These are phyloP conservation scores for Apis laboriosa DNA, from an alignment of 1,140 invertebrate species.

Conservation along the genomic window DNA sequence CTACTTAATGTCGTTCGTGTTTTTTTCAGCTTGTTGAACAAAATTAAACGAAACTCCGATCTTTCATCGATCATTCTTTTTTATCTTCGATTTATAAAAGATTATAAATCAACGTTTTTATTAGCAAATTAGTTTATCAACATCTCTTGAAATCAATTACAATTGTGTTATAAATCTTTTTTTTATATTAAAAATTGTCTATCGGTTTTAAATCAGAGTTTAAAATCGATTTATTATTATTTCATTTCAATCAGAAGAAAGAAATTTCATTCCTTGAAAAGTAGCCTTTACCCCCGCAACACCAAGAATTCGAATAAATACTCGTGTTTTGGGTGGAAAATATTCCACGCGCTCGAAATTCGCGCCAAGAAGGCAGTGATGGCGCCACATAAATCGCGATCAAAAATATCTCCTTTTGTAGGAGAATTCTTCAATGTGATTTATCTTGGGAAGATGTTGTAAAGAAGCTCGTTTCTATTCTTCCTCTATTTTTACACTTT, in stretches of 20 bases:
- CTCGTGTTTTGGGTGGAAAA: slow-evolving; percentile 48
- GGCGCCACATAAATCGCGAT: slow-evolving; percentile 55
- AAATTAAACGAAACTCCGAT: too few species aligned
- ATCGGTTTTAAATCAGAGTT: too few species aligned
- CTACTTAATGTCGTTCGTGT: background rate
- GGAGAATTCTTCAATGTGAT: slow-evolving; percentile 49
- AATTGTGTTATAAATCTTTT: too few species aligned
- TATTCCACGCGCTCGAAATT: slow-evolving; percentile 18
- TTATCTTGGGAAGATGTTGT: slow-evolving; percentile 40
- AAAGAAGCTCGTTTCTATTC: slow-evolving; percentile 38
- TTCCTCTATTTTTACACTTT: too few species aligned
- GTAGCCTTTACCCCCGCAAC: background rate
- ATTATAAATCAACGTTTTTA: too few species aligned
- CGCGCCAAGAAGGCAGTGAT: background rate
- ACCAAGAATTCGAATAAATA: slow-evolving; percentile 25
- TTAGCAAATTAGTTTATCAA: too few species aligned
- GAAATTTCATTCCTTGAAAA: too few species aligned
- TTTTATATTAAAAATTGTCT: too few species aligned
- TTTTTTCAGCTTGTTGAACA: background rate
- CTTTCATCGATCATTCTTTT: too few species aligned
- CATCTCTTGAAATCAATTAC: too few species aligned
- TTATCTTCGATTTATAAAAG: too few species aligned
- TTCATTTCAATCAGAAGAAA: background rate
- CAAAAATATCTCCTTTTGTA: slow-evolving; percentile 53
- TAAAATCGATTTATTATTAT: background rate